A percentile compares a stretch with the other conserved stretches of the same genome.
Evolutionary conservation across 1,140 invertebrate species (phyloP).

Genomic region (Pemphigus obesinymphae): DNA sequence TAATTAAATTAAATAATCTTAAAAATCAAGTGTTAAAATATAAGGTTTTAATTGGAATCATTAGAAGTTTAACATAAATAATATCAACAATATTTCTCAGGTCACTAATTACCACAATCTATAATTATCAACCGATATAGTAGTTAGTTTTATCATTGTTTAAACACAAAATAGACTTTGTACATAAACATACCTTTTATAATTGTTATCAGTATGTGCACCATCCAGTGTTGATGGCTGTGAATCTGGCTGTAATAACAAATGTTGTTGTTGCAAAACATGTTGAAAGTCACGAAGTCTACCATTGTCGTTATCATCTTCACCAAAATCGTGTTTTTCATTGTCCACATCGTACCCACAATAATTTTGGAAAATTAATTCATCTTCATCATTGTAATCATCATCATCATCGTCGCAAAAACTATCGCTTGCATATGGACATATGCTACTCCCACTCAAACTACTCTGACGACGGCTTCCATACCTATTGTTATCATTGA

Average conservation of each 20-base stretch:
- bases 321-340: background rate
- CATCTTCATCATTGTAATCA: slow-evolving; percentile 52
- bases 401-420: slow-evolving; percentile 50
- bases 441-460: background rate
- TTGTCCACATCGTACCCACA: background rate
- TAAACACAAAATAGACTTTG: no score
- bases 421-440: slow-evolving; percentile 13
- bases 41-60: no score
- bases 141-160: no score
- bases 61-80: no score
- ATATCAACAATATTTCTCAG: no score
- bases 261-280: background rate
- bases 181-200: background rate
- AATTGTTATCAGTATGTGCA: background rate
- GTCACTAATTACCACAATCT: no score
- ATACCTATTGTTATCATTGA: background rate
- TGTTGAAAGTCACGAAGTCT: background rate
- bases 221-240: background rate
- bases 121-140: no score
- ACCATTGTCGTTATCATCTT: background rate
- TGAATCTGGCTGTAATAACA: background rate
- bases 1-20: no score
- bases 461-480: slow-evolving; percentile 13
- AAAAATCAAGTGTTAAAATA: no score
- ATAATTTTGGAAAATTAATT: background rate